Percentiles rank a stretch among this genome's conserved stretches.
Evolutionary conservation across 2,797 vertebrate species (phyloP).

Genomic region (Brotula barbata): DNA sequence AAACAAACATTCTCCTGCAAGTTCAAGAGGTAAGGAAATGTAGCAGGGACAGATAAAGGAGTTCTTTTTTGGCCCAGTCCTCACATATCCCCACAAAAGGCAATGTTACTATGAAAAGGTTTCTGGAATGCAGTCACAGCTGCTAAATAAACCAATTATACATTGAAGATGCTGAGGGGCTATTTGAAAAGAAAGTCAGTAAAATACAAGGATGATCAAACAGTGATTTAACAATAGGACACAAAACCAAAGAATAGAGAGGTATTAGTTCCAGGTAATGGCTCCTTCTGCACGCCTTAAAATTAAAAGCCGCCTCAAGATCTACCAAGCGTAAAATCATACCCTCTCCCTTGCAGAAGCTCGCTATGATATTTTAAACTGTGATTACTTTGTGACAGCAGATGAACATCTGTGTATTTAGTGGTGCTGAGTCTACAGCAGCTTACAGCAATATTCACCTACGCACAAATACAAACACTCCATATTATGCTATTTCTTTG

Average conservation of each 20-base stretch:
- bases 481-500: background rate
- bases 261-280: too few species aligned
- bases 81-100: background rate
- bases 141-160: constrained; percentile 1
- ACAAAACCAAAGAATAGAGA: background rate
- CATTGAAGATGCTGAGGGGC: too few species aligned
- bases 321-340: background rate
- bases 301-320: too few species aligned
- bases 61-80: background rate
- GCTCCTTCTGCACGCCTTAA: too few species aligned
- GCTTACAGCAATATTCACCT: background rate
- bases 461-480: background rate
- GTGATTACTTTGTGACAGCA: constrained; percentile 1
- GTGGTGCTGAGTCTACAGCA: background rate
- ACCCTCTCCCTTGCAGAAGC: background rate
- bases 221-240: background rate
- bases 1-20: background rate
- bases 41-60: background rate
- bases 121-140: background rate
- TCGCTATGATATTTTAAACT: background rate
- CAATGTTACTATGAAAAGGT: background rate
- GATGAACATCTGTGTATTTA: background rate
- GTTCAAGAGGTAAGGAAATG: background rate
- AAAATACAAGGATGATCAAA: too few species aligned
- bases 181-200: too few species aligned